Conservation (phyloP, 2,797 vertebrate genomes). For the Chrosomus eos region DNA sequence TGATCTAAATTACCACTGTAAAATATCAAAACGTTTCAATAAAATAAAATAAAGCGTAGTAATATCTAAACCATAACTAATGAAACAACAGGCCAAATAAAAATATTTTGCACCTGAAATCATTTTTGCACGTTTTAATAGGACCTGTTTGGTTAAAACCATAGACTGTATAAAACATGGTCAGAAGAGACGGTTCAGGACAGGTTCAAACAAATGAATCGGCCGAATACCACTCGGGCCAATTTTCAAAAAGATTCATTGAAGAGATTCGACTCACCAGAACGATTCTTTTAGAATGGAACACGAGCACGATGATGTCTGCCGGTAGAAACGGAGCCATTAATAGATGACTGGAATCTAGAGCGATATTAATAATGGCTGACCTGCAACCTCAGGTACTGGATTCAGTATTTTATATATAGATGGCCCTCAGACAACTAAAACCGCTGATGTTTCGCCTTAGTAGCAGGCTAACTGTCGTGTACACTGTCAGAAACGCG, state of each 20-base stretch:
- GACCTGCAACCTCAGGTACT: constrained; percentile 59
- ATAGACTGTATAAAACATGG: too few relatives aligned
- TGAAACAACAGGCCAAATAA: background rate
- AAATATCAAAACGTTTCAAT: background rate
- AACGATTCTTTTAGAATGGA: background rate
- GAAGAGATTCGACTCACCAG: background rate
- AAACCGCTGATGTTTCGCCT: background rate
- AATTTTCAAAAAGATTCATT: background rate
- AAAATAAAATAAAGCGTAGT: background rate
- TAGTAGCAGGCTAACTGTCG: background rate
- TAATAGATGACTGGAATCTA: constrained; percentile 47
- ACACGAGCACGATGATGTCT: constrained; percentile 40
- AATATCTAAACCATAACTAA: background rate
- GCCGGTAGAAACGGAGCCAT: constrained; percentile 27
- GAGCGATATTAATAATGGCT: constrained; percentile 46
- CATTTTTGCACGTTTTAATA: background rate
- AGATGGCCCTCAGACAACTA: background rate
- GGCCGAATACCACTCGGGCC: too few relatives aligned
- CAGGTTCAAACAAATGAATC: too few relatives aligned
- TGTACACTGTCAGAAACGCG: background rate
- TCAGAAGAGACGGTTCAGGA: too few relatives aligned
- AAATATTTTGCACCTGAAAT: background rate
- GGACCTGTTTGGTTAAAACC: too few relatives aligned
- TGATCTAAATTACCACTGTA: background rate
- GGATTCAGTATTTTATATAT: background rate